Base-by-base conservation (phyloP, 2,888 invertebrate genomes). In the Drosophila acutilabella region DNA sequence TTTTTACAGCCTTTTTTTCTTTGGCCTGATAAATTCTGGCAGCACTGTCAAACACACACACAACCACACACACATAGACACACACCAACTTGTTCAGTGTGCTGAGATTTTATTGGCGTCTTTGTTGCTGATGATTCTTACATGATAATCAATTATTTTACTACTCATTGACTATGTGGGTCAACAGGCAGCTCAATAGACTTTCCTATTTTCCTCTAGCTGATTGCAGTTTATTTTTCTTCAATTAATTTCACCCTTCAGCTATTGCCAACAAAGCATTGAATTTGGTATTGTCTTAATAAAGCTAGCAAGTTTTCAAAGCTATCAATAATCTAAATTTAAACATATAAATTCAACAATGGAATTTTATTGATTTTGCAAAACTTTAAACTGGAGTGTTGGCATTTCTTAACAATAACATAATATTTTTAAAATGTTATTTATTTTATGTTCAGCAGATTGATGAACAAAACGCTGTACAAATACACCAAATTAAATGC, bases 111-210 rank as follows among this genome's bases (percentile, higher is more conserved):
- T 59, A 74, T 74, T 78, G 64, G 47, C 51, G 40, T 66, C 67
- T 51, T 56, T 71, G 78, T 64, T 58, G 65, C 54, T 74, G 74
- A 56, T 57, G 60, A 65, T 78, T 76, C 64, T 64, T 81, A 84
- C 76, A 75, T 71, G 89, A 85, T 86, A 89, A 89, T 89, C 81
- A 89, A 90, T 90, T 89, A 89, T 79, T 79, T 80, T 68, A 76
- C 80, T 81, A 81, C 75, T 81, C 90, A 90, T 78, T 89, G 80
- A 77, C 66, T 90, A 90, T 90, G 81, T 89, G 80, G 88, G 90
- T 89, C 87, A 88, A 64, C 77, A 57, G 54, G 68, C 70, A 74
- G 42, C 45, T 61, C 20, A 42, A 50, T 47, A 53, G 53, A 62
- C 40, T 36, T 59, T 33, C 23, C 30, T 42, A 64, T 59, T 62